Percentiles rank a stretch among this genome's conserved stretches.
phyloP scores from a whole-genome alignment of 2,888 invertebrate species.

The Macrosoma leucophasiata region DNA sequence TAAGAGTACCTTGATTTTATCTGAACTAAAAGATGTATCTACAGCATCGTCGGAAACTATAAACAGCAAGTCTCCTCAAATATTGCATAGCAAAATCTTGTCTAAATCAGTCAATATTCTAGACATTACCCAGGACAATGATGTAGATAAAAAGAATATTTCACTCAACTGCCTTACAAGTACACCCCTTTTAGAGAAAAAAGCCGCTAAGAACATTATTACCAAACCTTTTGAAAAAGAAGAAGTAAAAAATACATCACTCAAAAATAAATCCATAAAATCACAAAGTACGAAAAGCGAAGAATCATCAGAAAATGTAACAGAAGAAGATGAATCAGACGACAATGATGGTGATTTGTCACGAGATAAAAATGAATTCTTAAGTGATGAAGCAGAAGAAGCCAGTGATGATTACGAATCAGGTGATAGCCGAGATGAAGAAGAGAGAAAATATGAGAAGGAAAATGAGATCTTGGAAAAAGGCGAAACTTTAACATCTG shows the following conservation, averaged over 20 bases:
- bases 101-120: constrained; percentile 38
- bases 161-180: constrained; percentile 49
- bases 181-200: constrained; percentile 56
- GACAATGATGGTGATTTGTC: constrained; percentile 25
- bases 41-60: constrained; percentile 34
- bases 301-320: constrained; percentile 25
- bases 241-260: constrained; percentile 10
- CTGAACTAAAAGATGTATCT: constrained; percentile 51
- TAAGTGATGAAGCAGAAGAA: constrained; percentile 57
- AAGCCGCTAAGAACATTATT: no score
- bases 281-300: constrained; percentile 4
- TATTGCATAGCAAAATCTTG: constrained; percentile 29
- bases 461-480: constrained; percentile 67
- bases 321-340: constrained; percentile 26
- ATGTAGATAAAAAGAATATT: constrained; percentile 35
- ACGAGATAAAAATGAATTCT: constrained; percentile 32
- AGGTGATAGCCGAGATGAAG: constrained; percentile 66
- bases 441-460: constrained; percentile 60
- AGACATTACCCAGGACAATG: constrained; percentile 32
- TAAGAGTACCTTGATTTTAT: constrained; percentile 51
- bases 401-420: constrained; percentile 62
- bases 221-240: no score
- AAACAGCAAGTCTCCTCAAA: constrained; percentile 33
- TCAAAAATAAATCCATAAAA: constrained; percentile 19
- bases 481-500: constrained; percentile 71